Evolutionary conservation across 2,888 invertebrate species (phyloP).

Genomic region (Catocala sponsa): DNA sequence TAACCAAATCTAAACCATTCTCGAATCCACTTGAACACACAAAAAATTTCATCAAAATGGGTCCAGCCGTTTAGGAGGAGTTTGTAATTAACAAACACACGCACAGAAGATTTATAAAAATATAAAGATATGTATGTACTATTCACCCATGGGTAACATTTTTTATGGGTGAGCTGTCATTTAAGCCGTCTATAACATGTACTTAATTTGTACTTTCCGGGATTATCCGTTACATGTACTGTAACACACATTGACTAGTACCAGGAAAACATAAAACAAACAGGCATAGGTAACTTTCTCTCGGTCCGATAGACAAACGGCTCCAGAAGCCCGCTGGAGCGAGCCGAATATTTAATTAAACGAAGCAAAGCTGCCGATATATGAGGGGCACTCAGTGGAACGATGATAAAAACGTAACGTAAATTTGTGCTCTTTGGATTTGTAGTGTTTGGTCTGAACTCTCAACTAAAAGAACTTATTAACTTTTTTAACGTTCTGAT

Average conservation of each 20-base stretch:
- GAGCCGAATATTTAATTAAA: conserved; percentile 57
- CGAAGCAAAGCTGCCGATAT: conserved; percentile 35
- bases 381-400: conserved; percentile 36
- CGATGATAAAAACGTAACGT: conserved; percentile 24
- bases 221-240: conserved; percentile 15
- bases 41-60: too few relatives aligned
- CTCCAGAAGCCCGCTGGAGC: conserved; percentile 53
- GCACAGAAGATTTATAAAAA: too few relatives aligned
- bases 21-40: too few relatives aligned
- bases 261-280: conserved; percentile 56
- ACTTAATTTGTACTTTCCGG: not conserved
- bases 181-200: too few relatives aligned
- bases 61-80: too few relatives aligned
- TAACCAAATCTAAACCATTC: too few relatives aligned
- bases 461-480: too few relatives aligned
- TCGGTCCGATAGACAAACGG: conserved; percentile 59
- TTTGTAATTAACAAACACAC: too few relatives aligned
- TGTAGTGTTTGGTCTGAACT: not conserved
- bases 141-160: too few relatives aligned
- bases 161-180: too few relatives aligned
- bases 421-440: not conserved
- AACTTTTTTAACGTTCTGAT: too few relatives aligned
- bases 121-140: too few relatives aligned
- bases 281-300: conserved; percentile 56
- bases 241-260: conserved; percentile 41